Evolutionary conservation across 2,888 invertebrate genomes (phyloP).

Genomic region (Corbicula japonica): DNA sequence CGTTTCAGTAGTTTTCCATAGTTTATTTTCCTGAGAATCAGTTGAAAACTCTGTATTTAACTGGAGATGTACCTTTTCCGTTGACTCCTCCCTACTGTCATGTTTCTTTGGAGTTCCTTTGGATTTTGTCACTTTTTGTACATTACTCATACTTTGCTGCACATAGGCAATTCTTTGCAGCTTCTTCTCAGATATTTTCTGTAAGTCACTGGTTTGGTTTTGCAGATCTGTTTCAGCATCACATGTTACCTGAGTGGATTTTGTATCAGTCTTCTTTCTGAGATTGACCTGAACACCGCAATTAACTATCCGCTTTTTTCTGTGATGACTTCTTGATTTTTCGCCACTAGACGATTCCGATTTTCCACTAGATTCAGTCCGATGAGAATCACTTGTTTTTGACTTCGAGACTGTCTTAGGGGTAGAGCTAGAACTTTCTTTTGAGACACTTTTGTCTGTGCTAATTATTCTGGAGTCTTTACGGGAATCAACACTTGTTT

Average conservation of each 20-base stretch:
- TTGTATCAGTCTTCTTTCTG: constrained; percentile 73
- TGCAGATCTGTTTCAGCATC: constrained; percentile 32
- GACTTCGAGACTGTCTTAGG: constrained; percentile 7
- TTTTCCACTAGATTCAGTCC: constrained; percentile 16
- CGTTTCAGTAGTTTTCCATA: constrained; percentile 36
- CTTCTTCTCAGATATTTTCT: constrained; percentile 60
- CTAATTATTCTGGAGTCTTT: too few relatives aligned
- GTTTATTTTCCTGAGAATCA: constrained; percentile 49
- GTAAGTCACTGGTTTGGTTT: constrained; percentile 8
- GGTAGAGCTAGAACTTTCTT: neutral
- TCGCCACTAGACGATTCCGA: constrained; percentile 35
- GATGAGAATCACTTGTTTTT: neutral
- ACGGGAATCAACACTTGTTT: too few relatives aligned
- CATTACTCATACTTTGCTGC: constrained; percentile 58
- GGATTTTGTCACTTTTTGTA: constrained; percentile 27
- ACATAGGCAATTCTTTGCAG: constrained; percentile 64
- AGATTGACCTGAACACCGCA: constrained; percentile 81
- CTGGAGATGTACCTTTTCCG: constrained; percentile 27
- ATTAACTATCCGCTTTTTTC: constrained; percentile 62
- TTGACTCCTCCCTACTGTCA: constrained; percentile 20
- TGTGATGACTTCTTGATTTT: constrained; percentile 51
- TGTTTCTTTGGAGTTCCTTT: constrained; percentile 54
- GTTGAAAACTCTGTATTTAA: constrained; percentile 45
- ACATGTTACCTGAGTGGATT: constrained; percentile 71
- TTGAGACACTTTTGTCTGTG: constrained; percentile 9